These are phyloP conservation scores for Montipora cactus DNA, from an alignment of 64 coral and sea anemone genomes.

Conservation along the genomic window DNA sequence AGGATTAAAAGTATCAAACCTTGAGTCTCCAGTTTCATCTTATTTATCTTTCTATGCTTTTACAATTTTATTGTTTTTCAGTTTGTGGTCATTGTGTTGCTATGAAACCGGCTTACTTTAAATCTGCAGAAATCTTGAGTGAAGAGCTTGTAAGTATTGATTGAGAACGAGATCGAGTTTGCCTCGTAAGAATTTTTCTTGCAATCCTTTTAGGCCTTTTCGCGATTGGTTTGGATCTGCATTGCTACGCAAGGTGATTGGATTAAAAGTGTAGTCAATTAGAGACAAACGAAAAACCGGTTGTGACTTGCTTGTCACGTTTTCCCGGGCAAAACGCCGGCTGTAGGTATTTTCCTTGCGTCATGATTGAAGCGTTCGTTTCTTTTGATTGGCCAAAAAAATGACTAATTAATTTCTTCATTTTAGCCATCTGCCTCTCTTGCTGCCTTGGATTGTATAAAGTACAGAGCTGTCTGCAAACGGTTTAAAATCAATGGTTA, in stretches of 20 bases:
- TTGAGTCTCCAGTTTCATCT: background rate
- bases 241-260: too few species aligned
- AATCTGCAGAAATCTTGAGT: conserved; percentile 75
- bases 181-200: background rate
- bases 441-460: conserved; percentile 83
- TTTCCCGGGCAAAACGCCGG: too few species aligned
- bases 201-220: too few species aligned
- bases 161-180: background rate
- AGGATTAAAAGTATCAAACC: background rate
- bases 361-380: too few species aligned
- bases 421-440: conserved; percentile 68
- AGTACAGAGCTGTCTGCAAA: conserved; percentile 50
- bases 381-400: too few species aligned
- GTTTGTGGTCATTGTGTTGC: conserved; percentile 88
- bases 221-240: too few species aligned
- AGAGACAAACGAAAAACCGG: too few species aligned
- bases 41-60: background rate
- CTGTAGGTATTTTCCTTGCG: too few species aligned
- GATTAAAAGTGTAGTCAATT: too few species aligned
- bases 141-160: conserved; percentile 73
- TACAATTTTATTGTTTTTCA: conserved; percentile 13
- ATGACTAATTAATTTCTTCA: background rate
- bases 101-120: conserved; percentile 87
- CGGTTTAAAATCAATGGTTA: conserved; percentile 68
- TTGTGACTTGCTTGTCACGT: too few species aligned